Conservation (phyloP, 2,797 vertebrate genomes). For the Muscicapa striata region DNA sequence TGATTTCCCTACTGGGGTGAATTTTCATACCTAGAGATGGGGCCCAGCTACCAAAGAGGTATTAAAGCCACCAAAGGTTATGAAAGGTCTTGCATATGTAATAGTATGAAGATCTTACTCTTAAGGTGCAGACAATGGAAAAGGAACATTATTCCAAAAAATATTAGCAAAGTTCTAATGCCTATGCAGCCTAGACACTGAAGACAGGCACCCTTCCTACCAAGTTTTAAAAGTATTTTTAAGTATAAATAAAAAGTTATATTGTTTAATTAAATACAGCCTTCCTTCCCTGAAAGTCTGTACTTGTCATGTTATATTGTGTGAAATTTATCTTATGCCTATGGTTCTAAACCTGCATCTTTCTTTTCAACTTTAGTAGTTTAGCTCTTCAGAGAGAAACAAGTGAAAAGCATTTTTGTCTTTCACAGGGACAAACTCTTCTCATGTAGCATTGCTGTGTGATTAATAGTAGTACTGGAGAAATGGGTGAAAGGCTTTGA, state of each 20-base stretch:
- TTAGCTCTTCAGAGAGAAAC: neutral
- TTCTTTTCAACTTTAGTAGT: neutral
- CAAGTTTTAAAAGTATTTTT: neutral
- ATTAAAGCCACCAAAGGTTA: neutral
- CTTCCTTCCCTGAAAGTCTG: neutral
- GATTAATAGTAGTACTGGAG: neutral
- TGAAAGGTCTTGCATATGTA: neutral
- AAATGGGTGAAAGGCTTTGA: neutral
- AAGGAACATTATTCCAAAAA: neutral
- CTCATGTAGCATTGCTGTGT: neutral
- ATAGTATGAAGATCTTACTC: neutral
- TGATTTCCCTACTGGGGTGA: rapidly evolving
- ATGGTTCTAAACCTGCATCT: neutral
- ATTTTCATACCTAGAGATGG: neutral
- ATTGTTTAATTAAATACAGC: neutral
- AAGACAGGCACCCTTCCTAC: neutral
- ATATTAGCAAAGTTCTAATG: neutral
- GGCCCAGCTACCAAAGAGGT: neutral
- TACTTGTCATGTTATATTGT: neutral
- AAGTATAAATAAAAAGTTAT: neutral
- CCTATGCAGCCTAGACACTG: neutral
- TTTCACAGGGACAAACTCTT: neutral
- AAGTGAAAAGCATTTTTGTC: neutral
- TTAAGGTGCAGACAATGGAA: neutral
- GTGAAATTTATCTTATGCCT: neutral